Evolutionary conservation across 1,140 invertebrate genomes (phyloP).

Genomic region (Orchesella cincta): DNA sequence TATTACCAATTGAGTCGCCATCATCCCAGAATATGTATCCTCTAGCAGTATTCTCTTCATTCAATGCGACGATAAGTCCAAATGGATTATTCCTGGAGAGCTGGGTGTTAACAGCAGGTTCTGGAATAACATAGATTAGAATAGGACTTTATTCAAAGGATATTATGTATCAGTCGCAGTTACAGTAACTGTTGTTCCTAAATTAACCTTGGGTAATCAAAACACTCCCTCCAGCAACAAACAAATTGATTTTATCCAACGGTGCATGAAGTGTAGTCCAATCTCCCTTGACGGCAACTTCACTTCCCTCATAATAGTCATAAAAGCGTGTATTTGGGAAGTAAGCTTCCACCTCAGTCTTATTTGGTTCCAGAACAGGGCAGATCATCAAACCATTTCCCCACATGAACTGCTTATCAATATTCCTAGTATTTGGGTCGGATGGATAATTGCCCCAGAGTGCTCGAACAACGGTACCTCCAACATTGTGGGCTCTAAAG

Average conservation of each 20-base stretch:
- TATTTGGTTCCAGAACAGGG: conserved; percentile 52
- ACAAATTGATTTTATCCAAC: conserved; percentile 66
- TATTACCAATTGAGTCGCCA: conserved; percentile 69
- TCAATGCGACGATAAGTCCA: conserved; percentile 54
- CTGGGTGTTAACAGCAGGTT: conserved; percentile 65
- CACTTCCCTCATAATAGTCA: conserved; percentile 57
- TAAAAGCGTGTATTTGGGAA: conserved; percentile 58
- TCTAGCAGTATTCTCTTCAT: conserved; percentile 49
- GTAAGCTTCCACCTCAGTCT: conserved; percentile 52
- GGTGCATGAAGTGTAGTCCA: conserved; percentile 62
- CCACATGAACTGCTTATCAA: conserved; percentile 54
- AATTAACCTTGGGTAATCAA: conserved; percentile 72
- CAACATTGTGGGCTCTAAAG: conserved; percentile 51
- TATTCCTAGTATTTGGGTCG: conserved; percentile 49
- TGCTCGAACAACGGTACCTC: conserved; percentile 51
- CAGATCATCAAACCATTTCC: conserved; percentile 52
- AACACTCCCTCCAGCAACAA: conserved; percentile 67
- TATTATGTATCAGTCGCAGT: too few species aligned
- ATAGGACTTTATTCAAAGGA: too few species aligned
- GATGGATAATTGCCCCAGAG: conserved; percentile 53
- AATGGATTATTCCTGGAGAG: conserved; percentile 53
- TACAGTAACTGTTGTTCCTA: too few species aligned
- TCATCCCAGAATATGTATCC: conserved; percentile 57
- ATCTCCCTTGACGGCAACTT: conserved; percentile 58
- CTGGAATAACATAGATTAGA: too few species aligned